A percentile compares a stretch with the other conserved stretches of the same genome.
These are phyloP conservation scores for Propithecus deckenii DNA, from an alignment of 2,797 vertebrate species.

Conservation along the genomic window DNA sequence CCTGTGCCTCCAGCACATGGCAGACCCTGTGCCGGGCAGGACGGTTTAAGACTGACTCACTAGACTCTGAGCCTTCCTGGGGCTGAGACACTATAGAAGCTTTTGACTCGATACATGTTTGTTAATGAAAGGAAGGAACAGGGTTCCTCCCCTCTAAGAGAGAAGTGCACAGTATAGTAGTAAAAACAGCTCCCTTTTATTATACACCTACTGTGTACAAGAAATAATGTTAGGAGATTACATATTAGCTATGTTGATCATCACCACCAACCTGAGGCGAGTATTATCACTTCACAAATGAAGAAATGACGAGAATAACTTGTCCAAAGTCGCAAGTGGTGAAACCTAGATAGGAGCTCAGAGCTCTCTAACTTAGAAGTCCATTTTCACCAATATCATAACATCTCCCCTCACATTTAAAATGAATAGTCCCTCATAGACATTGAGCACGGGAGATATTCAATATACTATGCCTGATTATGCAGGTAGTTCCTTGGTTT, in stretches of 20 bases:
- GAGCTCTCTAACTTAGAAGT: background rate
- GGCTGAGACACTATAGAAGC: background rate
- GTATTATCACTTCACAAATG: background rate
- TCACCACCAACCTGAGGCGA: background rate
- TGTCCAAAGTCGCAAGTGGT: background rate
- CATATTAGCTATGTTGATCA: background rate
- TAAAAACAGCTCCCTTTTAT: background rate
- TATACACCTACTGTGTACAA: background rate
- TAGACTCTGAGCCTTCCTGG: background rate
- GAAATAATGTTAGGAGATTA: background rate
- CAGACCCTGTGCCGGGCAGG: no score
- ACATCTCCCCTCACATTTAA: background rate
- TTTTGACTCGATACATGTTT: background rate
- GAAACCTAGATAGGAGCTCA: background rate
- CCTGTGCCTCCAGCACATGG: background rate
- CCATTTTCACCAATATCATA: background rate
- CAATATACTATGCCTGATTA: background rate
- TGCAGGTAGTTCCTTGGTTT: background rate
- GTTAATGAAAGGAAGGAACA: background rate
- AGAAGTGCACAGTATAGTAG: background rate
- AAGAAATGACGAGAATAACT: background rate
- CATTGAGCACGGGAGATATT: background rate
- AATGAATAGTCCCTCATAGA: background rate
- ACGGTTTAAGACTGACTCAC: background rate
- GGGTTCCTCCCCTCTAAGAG: background rate